Base-by-base conservation (phyloP, 2,888 invertebrate genomes). In the Reticulitermes lucifugus region DNA sequence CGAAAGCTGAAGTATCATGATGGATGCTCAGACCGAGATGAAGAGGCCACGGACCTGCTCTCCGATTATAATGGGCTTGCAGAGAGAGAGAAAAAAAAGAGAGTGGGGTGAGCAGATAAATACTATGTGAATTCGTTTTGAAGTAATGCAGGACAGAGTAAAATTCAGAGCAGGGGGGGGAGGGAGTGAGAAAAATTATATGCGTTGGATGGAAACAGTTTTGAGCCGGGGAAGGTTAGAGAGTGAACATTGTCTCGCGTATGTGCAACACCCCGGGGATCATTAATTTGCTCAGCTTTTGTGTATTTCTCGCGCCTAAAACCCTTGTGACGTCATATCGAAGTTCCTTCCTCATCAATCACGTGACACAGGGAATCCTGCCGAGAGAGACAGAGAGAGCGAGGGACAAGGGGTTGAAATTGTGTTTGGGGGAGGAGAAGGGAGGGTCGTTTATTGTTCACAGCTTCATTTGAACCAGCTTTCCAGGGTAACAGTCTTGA, bases 261-360 rank as follows among this genome's bases (percentile, higher is more conserved):
- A 73, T 41, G 73, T 73, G 25, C 41, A 73, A 73, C 73, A 73
- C 73, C 80, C 60, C 18, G 51, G 80, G 80, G 80, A 80, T 80
- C 80, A 80, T 80, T 80, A 80, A 80, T 80, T 80, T 80, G 80
- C 80, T 60, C 29, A 41, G 73, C 29, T 29, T 41, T 73, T 73
- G 29, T 73, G 73, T 73, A 41, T 41, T 41, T 41, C 73, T 29
- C 35, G 41, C 73, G 35, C 73, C 73, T 25, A 55, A 55, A 80
- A 65, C n/a, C 65, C 25, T n/a, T 25, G 65, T 65, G 65, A 60
- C 80, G 80, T 80, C 80, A 80, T 80, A 80, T 80, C 60, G 80
- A 35, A 80, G 59, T 51, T 80, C 60, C 80, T 80, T 60, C 80
- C 80, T 80, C 80, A 80, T 80, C 80, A 80, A 80, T 80, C 80